Evolutionary conservation across 2,113 vertebrate genomes (phyloP), one percentile per base, ranked within the genome.

Genomic region (Numida meleagris): DNA sequence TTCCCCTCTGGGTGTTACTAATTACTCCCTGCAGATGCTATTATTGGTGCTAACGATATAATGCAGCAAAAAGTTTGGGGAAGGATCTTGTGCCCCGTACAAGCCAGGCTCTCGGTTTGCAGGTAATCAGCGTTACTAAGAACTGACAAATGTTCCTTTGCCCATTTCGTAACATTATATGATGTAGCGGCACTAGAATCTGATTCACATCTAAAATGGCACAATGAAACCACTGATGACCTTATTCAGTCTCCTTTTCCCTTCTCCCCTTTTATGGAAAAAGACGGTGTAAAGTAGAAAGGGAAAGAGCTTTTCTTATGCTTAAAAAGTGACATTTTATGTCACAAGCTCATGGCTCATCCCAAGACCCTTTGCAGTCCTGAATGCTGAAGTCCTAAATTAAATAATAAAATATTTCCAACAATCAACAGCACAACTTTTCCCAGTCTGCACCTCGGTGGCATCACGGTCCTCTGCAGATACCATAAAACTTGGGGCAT

Each of bases 1-100:
- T 86, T 95, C 96, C 97, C 98, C 98, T 98, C 97, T 91, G 97
- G 98, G 97, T 96, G 97, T 95, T 91, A 96, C 97, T 99, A 98
- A 99, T 99, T 98, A 98, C 97, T 98, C 98, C 98, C 98, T 98
- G 97, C 98, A 96, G 96, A 97, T 95, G 91, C 92, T 92, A 94
- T 97, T 96, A 97, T 62, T 91, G 81, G 90, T 91, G 93, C 53
- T 95, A 90, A 98, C 48, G 90, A 92, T 67, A 96, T 94, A 93
- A 83, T 10, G 48, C 57, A 82, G 95, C 33, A 96, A 95, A 80
- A 65, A 62, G 59, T 78, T 40, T 43, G 95, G 80, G 93, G 96
- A 91, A 68, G 90, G 91, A 59, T 85, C 46, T 65, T 21, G 67
- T 62, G 79, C 23, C 59, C 46, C 0, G 8, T 17, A 63, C 61